phyloP scores from a whole-genome alignment of 2,113 vertebrate species.

The Paradisaea rubra region DNA sequence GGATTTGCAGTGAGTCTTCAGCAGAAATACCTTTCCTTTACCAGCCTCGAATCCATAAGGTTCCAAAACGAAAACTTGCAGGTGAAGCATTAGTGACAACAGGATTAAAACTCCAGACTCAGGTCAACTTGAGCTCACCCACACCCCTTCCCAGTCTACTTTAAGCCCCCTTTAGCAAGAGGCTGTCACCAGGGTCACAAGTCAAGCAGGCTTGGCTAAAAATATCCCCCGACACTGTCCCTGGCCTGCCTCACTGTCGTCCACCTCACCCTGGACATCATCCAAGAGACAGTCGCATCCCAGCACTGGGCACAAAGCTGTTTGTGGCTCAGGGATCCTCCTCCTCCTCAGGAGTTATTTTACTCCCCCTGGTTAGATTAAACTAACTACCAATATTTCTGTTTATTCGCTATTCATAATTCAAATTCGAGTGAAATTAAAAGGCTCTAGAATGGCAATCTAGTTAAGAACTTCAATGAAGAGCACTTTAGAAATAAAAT shows the following conservation, averaged over 20 bases:
- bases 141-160: not conserved
- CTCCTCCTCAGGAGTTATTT: not conserved
- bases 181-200: not conserved
- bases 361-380: not conserved
- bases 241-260: not conserved
- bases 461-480: not conserved
- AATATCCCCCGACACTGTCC: not conserved
- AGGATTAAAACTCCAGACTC: not conserved
- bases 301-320: not conserved
- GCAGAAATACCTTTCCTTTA: not conserved
- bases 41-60: accelerated
- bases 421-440: not conserved
- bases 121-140: not conserved
- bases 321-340: not conserved
- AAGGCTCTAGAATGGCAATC: not conserved
- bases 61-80: not conserved
- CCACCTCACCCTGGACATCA: not conserved
- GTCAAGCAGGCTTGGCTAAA: not conserved
- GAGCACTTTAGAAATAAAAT: not conserved
- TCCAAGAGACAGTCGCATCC: not conserved
- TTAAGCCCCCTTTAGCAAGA: not conserved
- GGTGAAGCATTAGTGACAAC: not conserved
- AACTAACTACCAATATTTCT: not conserved
- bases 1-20: not conserved
- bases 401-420: not conserved